Percentiles rank a stretch among this genome's conserved stretches.
These are phyloP conservation scores for Montipora sp. DNA, from an alignment of 64 coral and sea anemone genomes.

Conservation along the genomic window DNA sequence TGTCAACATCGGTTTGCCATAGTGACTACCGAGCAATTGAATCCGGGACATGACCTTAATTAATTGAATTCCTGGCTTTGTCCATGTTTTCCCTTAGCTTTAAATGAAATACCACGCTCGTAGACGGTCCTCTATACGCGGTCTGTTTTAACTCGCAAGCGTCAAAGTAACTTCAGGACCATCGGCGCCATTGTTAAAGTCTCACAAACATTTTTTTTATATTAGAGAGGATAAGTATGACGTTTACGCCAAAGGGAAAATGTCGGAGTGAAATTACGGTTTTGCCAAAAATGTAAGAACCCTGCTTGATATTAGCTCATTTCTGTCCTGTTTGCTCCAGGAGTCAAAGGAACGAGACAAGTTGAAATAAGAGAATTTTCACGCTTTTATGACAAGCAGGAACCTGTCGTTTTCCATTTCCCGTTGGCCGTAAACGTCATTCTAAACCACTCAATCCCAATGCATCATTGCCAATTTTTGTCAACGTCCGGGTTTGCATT, in stretches of 20 bases:
- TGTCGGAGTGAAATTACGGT: too few species aligned
- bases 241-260: too few species aligned
- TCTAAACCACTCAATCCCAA: too few species aligned
- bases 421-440: too few species aligned
- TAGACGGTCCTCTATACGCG: conserved; percentile 37
- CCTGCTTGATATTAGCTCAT: too few species aligned
- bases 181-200: background rate
- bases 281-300: too few species aligned
- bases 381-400: too few species aligned
- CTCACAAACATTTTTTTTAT: conserved; percentile 4
- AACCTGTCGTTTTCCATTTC: too few species aligned
- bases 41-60: background rate
- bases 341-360: too few species aligned
- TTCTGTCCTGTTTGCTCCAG: too few species aligned
- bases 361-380: too few species aligned
- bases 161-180: background rate
- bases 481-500: background rate
- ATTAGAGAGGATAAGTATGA: background rate
- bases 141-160: background rate
- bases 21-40: background rate
- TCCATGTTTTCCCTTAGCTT: background rate
- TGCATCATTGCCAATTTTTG: background rate
- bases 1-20: background rate
- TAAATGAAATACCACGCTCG: background rate
- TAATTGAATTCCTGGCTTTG: background rate